Evolutionary conservation across 2,113 vertebrate genomes (phyloP), one percentile per base, ranked within the genome.

Genomic region (Marcusenius ussheri): DNA sequence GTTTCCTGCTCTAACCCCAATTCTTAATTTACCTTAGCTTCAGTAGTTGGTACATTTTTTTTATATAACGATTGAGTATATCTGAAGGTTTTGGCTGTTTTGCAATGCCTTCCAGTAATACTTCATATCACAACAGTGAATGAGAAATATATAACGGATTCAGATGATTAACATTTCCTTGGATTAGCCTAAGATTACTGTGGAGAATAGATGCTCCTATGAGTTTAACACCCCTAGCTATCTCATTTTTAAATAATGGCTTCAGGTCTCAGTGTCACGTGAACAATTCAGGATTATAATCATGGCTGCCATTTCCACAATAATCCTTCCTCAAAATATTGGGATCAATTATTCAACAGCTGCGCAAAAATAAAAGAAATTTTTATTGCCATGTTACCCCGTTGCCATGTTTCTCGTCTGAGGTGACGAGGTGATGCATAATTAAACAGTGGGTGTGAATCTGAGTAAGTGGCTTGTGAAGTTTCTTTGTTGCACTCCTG

Each of bases 251-350:
- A 11, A 50, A 87, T 87, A n/a, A 7, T 35, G n/a, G 27, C 84
- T 87, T 53, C 27, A 87, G 35, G 27, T 88, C 87, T 88, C 87
- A 88, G 87, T 62, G 53, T 58, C 50, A 88, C n/a, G 6, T 53
- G 53, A 88, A 62, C 13, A 2, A 35, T 66, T 19, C 35, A 39
- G 35, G 56, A 88, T 88, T 88, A 62, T 39, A n/a, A 62, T 62
- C 19, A 58, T 56, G 56, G 31, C 24, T 46, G 19, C 39, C 4
- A 10, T 50, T 66, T 42, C 51, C 21, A 62, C 7, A 1, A 17
- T 45, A 13, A 45, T n/a, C 45, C 45, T 45, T 46, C 45, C 19
- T 47, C 45, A 21, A 47, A n/a, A 24, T 84, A 47, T 42, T 47
- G 83, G 39, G 83, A 47, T 47, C 19, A 70, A 31, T 31, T 70